phyloP scores from a whole-genome alignment of 2,113 vertebrate genomes.

The Albula goreensis region DNA sequence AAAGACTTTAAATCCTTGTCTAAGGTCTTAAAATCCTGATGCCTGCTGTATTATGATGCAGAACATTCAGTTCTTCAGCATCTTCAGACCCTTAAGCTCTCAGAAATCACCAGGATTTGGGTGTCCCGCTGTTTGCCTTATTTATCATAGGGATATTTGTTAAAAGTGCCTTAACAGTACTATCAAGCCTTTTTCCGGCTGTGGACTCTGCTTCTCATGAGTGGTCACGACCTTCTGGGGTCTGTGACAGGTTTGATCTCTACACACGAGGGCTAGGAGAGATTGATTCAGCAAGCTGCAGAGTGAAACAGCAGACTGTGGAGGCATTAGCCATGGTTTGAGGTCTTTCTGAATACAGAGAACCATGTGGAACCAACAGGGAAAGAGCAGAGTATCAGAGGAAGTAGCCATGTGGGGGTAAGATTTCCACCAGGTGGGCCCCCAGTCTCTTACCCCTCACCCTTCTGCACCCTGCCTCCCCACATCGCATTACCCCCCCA shows the following conservation, averaged over 20 bases:
- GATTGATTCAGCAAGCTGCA: not conserved
- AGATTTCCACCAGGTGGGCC: no score
- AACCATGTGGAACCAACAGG: not conserved
- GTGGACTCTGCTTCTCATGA: not conserved
- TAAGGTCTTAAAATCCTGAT: not conserved
- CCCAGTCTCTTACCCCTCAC: slow-evolving; percentile 21
- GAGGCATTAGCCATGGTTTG: not conserved
- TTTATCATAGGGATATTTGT: not conserved
- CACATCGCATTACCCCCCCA: slow-evolving; percentile 17
- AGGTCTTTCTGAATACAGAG: not conserved
- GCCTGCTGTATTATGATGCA: not conserved
- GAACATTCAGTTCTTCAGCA: not conserved
- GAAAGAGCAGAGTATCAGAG: not conserved
- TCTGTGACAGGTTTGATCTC: not conserved
- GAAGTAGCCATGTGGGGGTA: no score
- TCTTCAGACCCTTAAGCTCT: not conserved
- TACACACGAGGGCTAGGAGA: not conserved
- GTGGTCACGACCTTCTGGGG: not conserved
- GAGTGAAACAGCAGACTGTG: not conserved
- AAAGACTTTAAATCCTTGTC: not conserved
- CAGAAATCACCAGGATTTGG: not conserved
- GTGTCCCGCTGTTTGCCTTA: not conserved
- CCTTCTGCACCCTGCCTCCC: slow-evolving; percentile 33
- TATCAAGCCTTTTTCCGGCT: not conserved
- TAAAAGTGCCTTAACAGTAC: not conserved